Evolutionary conservation across 2,113 vertebrate species (phyloP).

Genomic region (Varanus salvator): DNA sequence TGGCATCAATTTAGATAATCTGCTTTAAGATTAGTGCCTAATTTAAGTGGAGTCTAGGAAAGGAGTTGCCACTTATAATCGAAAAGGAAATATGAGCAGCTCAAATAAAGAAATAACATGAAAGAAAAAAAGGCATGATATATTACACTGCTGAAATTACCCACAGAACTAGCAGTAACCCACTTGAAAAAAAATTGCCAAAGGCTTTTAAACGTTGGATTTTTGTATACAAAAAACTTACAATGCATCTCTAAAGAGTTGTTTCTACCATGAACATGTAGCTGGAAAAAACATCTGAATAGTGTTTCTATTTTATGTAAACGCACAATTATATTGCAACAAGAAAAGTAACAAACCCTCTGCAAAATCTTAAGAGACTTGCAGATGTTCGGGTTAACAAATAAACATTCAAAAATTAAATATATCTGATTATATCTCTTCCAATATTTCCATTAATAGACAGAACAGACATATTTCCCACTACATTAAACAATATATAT

Average conservation of each 20-base stretch:
- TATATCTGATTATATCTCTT: conserved; percentile 20
- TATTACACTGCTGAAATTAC: conserved; percentile 64
- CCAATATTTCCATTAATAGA: conserved; percentile 18
- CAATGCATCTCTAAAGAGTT: conserved; percentile 49
- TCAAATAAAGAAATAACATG: conserved; percentile 59
- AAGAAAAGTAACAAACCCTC: conserved; percentile 32
- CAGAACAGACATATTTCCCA: conserved; percentile 38
- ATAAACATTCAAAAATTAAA: conserved; percentile 46
- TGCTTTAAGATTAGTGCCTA: conserved; percentile 54
- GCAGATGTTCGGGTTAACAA: conserved; percentile 43
- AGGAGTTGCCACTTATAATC: conserved; percentile 51
- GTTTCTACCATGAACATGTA: conserved; percentile 51
- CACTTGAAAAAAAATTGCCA: conserved; percentile 69
- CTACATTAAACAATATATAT: conserved; percentile 20
- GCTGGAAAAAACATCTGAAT: conserved; percentile 53
- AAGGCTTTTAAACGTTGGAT: conserved; percentile 49
- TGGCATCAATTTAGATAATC: conserved; percentile 58
- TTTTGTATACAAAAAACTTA: conserved; percentile 61
- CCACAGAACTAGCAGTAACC: conserved; percentile 67
- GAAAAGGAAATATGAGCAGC: conserved; percentile 54
- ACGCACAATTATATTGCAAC: conserved; percentile 60
- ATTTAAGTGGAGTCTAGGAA: conserved; percentile 61
- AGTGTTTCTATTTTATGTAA: conserved; percentile 59
- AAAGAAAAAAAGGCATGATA: conserved; percentile 65
- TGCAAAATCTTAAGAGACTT: conserved; percentile 15